These are phyloP conservation scores for Anthoptus insignis DNA, from an alignment of 2,888 invertebrate genomes.

Conservation along the genomic window DNA sequence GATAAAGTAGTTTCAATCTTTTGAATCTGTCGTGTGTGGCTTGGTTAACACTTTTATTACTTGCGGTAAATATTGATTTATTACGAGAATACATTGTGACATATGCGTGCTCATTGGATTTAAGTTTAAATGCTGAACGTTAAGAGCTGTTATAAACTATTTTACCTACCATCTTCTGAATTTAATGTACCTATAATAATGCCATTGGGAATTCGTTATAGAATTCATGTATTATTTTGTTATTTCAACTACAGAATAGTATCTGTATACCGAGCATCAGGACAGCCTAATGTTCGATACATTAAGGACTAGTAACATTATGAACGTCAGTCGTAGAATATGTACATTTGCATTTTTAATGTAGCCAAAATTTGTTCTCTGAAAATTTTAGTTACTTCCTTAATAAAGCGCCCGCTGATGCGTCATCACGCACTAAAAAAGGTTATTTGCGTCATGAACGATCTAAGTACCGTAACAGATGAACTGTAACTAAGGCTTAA, in stretches of 20 bases:
- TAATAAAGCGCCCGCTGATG: background rate
- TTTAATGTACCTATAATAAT: too few relatives aligned
- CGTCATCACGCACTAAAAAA: background rate
- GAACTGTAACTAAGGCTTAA: constrained; percentile 18
- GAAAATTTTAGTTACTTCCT: constrained; percentile 12
- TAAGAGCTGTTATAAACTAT: too few relatives aligned
- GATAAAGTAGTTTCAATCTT: background rate
- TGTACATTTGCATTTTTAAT: background rate
- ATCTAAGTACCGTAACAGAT: constrained; percentile 16
- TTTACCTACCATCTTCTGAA: too few relatives aligned
- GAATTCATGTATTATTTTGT: too few relatives aligned
- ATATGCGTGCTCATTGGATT: too few relatives aligned
- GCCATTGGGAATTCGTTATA: too few relatives aligned
- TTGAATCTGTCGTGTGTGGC: background rate
- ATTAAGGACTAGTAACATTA: background rate
- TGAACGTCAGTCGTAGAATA: background rate
- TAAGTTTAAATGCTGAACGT: too few relatives aligned
- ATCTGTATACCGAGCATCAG: too few relatives aligned
- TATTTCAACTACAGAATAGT: too few relatives aligned
- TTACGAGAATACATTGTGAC: too few relatives aligned
- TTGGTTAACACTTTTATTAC: too few relatives aligned
- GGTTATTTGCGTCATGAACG: background rate
- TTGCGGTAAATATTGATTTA: too few relatives aligned
- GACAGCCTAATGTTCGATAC: background rate
- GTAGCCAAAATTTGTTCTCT: background rate